Evolutionary conservation across 2,888 invertebrate genomes (phyloP).

Genomic region (Sinopyrophorus schimmeli): DNA sequence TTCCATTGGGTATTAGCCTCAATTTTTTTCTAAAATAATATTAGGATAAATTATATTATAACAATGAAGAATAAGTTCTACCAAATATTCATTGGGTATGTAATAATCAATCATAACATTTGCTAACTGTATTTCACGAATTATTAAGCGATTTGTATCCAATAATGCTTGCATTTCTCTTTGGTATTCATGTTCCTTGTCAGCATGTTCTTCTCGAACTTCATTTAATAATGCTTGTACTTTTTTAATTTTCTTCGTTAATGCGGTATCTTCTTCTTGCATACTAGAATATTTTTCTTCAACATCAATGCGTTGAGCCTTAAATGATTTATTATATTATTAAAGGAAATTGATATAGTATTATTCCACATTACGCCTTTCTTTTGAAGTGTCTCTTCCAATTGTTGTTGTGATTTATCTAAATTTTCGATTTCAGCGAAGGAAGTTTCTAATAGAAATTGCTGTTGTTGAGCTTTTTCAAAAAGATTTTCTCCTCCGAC

Average conservation of each 20-base stretch:
- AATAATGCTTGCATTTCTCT: constrained; percentile 95
- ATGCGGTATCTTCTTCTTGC: constrained; percentile 92
- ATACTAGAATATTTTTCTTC: constrained; percentile 93
- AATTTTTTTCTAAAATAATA: constrained; percentile 74
- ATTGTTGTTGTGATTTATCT: constrained; percentile 75
- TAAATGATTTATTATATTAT: constrained; percentile 1
- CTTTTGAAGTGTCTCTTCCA: constrained; percentile 81
- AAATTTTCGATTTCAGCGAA: constrained; percentile 79
- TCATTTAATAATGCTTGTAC: constrained; percentile 86
- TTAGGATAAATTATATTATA: constrained; percentile 13
- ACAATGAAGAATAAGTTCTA: too few species aligned
- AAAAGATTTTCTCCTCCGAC: constrained; percentile 98
- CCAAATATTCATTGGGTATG: constrained; percentile 92
- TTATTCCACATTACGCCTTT: constrained; percentile 85
- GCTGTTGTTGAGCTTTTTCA: constrained; percentile 95
- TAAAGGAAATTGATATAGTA: neutral
- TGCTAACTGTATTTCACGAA: constrained; percentile 87
- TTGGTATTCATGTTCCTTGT: constrained; percentile 93
- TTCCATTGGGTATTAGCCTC: constrained; percentile 95
- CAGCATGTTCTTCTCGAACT: constrained; percentile 81
- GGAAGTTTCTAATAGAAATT: constrained; percentile 84
- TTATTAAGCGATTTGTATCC: constrained; percentile 88
- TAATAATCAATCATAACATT: constrained; percentile 89
- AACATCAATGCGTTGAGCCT: constrained; percentile 88
- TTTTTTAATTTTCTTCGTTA: constrained; percentile 89